Base-by-base conservation (phyloP, 2,113 vertebrate species). In the Melozone crissalis region DNA sequence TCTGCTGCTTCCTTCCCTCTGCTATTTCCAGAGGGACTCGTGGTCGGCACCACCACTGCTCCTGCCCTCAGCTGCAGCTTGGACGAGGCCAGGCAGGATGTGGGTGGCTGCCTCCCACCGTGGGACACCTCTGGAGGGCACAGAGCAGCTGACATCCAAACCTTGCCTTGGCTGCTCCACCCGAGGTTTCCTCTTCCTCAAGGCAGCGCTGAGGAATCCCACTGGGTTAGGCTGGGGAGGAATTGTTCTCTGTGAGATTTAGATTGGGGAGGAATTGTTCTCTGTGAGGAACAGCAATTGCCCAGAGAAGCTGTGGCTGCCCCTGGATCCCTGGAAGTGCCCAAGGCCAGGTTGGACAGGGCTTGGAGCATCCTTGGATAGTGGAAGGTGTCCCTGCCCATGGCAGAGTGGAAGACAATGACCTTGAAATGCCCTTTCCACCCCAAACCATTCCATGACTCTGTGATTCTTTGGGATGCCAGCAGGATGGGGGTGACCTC, bases 1-100 rank as follows among this genome's bases (percentile, higher is more conserved):
- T 91, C 93, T 95, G 93, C 77, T 90, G 35, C 61, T 91, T 91
- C 84, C 69, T 92, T 62, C 35, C 63, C 59, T 84, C 24, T 41
- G 37, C 62, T 52, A 18, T 68, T 73, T 62, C 26, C 46, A 37
- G 63, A 46, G 57, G 61, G 63, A 15, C 24, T 33, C 18, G 17
- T n/a, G 39, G 33, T 9, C 67, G 13, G 49, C 1, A 3, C 11
- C 49, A 27, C 47, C 5, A 22, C 52, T 1, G 3, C 44, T 81
- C 69, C 89, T 57, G 69, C 52, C 80, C 72, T 79, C 14, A 2
- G 52, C 74, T 71, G 49, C 67, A 30, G 71, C 41, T 24, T 14
- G 26, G 67, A 12, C 7, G 5, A n/a, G 1, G 1, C 20, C 77
- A 9, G 11, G 17, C 22, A 37, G 80, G 65, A 37, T 67, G 28